These are phyloP conservation scores for Lumbricus terrestris DNA, from an alignment of 2,888 invertebrate species.

Conservation along the genomic window DNA sequence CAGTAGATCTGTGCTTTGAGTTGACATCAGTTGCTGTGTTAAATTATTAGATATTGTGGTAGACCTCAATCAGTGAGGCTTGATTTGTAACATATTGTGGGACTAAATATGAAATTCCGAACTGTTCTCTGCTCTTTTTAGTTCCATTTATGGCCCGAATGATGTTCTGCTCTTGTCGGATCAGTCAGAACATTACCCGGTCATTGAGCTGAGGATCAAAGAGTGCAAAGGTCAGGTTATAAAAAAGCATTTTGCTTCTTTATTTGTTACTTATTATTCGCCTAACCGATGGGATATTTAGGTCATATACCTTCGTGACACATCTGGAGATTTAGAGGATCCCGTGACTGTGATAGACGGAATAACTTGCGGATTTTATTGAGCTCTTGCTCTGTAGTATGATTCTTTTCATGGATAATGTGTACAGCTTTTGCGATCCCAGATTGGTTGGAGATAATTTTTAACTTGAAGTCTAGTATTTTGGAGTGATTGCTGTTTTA, in stretches of 20 bases:
- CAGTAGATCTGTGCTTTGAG: background rate
- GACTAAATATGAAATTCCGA: background rate
- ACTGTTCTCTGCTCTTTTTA: constrained; percentile 12
- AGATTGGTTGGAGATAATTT: background rate
- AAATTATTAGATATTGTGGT: background rate
- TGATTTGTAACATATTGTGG: background rate
- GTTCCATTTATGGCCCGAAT: constrained; percentile 29
- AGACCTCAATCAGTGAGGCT: background rate
- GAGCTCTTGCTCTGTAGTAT: background rate
- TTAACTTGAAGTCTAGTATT: background rate
- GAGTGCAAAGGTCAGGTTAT: constrained; percentile 52
- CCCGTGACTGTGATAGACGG: background rate
- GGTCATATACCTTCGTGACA: too few species aligned
- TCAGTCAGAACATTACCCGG: constrained; percentile 51
- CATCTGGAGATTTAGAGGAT: background rate
- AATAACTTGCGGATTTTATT: background rate
- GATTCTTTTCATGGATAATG: background rate
- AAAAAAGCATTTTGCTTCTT: background rate
- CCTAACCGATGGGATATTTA: too few species aligned
- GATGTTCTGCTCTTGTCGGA: constrained; percentile 49
- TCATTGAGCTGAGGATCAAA: constrained; percentile 53
- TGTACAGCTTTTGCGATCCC: background rate
- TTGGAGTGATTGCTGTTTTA: background rate
- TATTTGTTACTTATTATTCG: background rate
- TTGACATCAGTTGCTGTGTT: background rate